Base-by-base conservation (phyloP, 1,140 invertebrate species). In the Phymastichus coffea region DNA sequence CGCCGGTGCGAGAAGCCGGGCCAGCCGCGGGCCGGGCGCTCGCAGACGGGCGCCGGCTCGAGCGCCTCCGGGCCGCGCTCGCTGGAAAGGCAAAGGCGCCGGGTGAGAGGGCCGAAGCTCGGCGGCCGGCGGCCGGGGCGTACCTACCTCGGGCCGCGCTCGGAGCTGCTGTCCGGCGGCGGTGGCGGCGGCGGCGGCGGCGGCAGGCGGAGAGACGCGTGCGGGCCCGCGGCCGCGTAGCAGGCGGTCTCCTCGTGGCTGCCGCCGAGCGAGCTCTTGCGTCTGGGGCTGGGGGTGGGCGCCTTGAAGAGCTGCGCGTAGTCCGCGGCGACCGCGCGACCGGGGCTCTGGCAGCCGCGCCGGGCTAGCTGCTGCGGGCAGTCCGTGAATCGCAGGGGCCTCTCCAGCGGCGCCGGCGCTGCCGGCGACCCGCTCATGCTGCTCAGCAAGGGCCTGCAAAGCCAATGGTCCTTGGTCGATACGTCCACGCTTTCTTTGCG, bases 351-450 rank as follows among this genome's bases (percentile, higher is more conserved):
- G n/a, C n/a, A n/a, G n/a, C n/a, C n/a, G n/a, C 30, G 68, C n/a
- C n/a, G n/a, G n/a, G n/a, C n/a, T n/a, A n/a, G 19, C 66, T 73
- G 88, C 57, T 88, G 86, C 3, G 88, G 88, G 1, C 88, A 90
- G 73, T 92, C 90, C 0, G 88, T 90, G 68, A 90, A 91, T 20
- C 89, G 77, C 10, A 90, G 71, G 1, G 89, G 88, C 67, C 86
- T 87, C 8, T 67, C 57, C 30, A 72, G 65, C 63, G 77, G 68
- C 51, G 73, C 72, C 19, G 78, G 71, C n/a, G 65, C 70, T 37
- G 9, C 47, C 6, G 8, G 38, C 53, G 76, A 76, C 47, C 73
- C 75, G 53, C 73, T 73, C 77, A 79, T 80, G 38, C 63, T 78
- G 57, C 73, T 76, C 37, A 80, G 64, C 49, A 77, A 78, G 22